These are phyloP conservation scores for Papilio polytes DNA, from an alignment of 1,140 invertebrate species.

Conservation along the genomic window DNA sequence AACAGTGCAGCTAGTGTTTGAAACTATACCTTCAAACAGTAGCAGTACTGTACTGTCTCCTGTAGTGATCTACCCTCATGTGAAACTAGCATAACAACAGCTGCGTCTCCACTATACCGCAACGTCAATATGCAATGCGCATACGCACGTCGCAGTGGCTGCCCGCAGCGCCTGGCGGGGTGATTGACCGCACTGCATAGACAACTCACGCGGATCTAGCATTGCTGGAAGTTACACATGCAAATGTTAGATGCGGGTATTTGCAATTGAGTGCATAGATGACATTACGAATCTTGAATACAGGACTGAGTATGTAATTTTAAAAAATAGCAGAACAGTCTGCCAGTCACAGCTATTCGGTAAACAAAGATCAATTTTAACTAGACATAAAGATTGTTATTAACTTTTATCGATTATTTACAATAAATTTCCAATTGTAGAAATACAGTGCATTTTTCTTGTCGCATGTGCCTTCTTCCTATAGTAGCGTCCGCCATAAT, in stretches of 20 bases:
- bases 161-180: conserved; percentile 68
- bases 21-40: not conserved
- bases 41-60: not conserved
- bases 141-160: conserved; percentile 57
- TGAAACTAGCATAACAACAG: not conserved
- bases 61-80: not conserved
- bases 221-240: conserved; percentile 54
- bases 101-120: conserved; percentile 53
- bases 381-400: not conserved
- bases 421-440: no score
- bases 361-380: not conserved
- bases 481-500: not conserved
- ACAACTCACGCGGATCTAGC: conserved; percentile 48
- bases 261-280: not conserved
- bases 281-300: conserved; percentile 3
- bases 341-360: not conserved
- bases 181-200: conserved; percentile 59
- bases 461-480: not conserved
- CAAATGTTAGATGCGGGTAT: conserved; percentile 40
- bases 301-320: not conserved
- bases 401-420: no score
- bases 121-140: conserved; percentile 62
- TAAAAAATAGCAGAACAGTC: not conserved
- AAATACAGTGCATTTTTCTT: not conserved
- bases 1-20: not conserved